These are phyloP conservation scores for Spodoptera exigua DNA, from an alignment of 2,888 invertebrate genomes.

Conservation along the genomic window DNA sequence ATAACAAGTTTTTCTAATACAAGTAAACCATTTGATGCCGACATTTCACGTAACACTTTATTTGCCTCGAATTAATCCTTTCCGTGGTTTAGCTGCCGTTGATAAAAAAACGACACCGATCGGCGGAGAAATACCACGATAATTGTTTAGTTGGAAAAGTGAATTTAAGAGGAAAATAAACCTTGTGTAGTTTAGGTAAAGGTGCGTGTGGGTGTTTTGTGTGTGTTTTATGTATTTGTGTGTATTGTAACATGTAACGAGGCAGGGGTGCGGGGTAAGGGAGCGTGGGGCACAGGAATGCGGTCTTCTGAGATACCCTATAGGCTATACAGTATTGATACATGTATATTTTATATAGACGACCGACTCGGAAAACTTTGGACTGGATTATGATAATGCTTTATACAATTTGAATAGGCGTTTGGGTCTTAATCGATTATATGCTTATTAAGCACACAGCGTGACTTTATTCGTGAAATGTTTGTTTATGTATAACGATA, in stretches of 20 bases:
- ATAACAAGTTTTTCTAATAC: conserved; percentile 10
- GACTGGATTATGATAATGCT: conserved; percentile 45
- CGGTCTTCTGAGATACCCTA: conserved; percentile 85
- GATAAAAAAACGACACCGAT: conserved; percentile 81
- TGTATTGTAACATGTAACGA: conserved; percentile 70
- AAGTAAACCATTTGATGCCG: conserved; percentile 15
- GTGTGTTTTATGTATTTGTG: conserved; percentile 55
- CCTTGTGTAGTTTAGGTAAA: conserved; percentile 51
- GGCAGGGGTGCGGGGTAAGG: conserved; percentile 69
- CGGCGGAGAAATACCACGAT: conserved; percentile 64
- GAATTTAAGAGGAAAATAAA: conserved; percentile 42
- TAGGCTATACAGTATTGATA: conserved; percentile 79
- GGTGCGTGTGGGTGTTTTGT: conserved; percentile 32
- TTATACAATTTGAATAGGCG: conserved; percentile 27
- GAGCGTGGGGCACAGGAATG: conserved; percentile 80
- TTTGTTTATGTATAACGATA: too few species aligned
- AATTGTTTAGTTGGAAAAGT: conserved; percentile 26
- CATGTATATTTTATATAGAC: conserved; percentile 73
- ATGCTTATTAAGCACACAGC: conserved; percentile 2
- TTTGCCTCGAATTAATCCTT: conserved; percentile 86
- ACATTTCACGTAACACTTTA: conserved; percentile 73
- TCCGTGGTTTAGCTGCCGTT: conserved; percentile 80
- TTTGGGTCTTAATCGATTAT: conserved; percentile 19
- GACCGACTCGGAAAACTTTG: conserved; percentile 62
- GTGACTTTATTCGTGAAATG: conserved; percentile 8